Evolutionary conservation across 2,113 vertebrate species (phyloP), one percentile per base, ranked within the genome.

Genomic region (Arizona elegans): DNA sequence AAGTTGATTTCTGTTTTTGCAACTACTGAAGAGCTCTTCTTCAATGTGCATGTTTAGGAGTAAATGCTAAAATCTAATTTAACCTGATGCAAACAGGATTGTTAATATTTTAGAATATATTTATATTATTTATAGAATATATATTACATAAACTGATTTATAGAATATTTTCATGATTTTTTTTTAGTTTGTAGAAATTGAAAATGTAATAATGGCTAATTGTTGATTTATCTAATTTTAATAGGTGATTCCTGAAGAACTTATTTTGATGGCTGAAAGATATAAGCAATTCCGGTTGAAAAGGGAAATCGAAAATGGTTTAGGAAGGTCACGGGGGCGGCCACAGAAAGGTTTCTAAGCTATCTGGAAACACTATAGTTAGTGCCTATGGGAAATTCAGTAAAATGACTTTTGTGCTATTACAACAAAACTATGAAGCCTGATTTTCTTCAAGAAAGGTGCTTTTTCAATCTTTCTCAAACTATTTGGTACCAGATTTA

Each of bases 181-280:
- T 10, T 29, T 92, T 47, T 87, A 54, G 43, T 55, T 8, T n/a
- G n/a, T 50, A 19, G 26, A 91, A 86, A 81, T 43, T 43, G 75
- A 43, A 55, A 53, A 89, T 88, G 13, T 70, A 86, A 86, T 21
- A 2, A 85, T 88, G 6, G 3, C 53, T 62, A 10, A 50, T 81
- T 93, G 65, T 15, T 91, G 75, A 29, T 50, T 50, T 95, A 13
- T 85, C 92, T 95, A 95, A 43, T 3, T n/a, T 96, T 95, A 54
- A 38, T 95, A 99, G 99, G 98, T 97, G 1, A 97, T 99, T 91
- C 99, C 99, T 17, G 97, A 97, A 0, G 97, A 99, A 70, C 98
- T 99, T 93, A 91, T 98, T 59, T 95, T 97, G 17, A 99, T 99
- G 99, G 98, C 99, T 62, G 98, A 98, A 92, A 97, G 98, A 94